These are phyloP conservation scores for Gisinianus flammeolus DNA, from an alignment of 2,888 invertebrate genomes.

Conservation along the genomic window DNA sequence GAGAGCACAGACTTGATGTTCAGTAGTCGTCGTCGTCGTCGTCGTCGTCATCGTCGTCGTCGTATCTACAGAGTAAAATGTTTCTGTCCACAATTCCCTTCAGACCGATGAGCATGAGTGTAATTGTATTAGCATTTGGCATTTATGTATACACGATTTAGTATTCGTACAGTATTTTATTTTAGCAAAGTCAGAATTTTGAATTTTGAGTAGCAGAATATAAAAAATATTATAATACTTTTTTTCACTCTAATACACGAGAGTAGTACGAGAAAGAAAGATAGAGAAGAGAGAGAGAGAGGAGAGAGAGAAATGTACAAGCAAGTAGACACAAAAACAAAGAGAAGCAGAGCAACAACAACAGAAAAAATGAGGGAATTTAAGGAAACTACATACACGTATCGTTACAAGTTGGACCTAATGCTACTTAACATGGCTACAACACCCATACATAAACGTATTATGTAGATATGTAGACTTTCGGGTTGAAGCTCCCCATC, in stretches of 20 bases:
- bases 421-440: neutral
- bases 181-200: neutral
- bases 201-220: neutral
- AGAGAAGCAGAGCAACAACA: neutral
- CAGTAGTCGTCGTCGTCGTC: no score
- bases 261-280: no score
- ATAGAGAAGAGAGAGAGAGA: no score
- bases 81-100: slow-evolving; percentile 2
- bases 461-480: neutral
- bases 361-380: neutral
- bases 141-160: neutral
- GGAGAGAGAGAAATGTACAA: no score
- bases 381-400: neutral
- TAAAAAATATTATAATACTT: neutral
- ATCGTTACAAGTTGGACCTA: neutral
- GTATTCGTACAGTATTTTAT: neutral
- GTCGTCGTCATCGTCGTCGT: no score
- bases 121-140: slow-evolving; percentile 16
- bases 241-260: no score
- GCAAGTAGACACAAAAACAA: neutral
- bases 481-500: neutral
- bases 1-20: no score
- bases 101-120: slow-evolving; percentile 23
- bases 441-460: neutral
- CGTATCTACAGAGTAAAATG: no score